These are phyloP conservation scores for Halisarca cf. caerulea DNA, from an alignment of 37 sponge, comb jelly and placozoan genomes.

Conservation along the genomic window DNA sequence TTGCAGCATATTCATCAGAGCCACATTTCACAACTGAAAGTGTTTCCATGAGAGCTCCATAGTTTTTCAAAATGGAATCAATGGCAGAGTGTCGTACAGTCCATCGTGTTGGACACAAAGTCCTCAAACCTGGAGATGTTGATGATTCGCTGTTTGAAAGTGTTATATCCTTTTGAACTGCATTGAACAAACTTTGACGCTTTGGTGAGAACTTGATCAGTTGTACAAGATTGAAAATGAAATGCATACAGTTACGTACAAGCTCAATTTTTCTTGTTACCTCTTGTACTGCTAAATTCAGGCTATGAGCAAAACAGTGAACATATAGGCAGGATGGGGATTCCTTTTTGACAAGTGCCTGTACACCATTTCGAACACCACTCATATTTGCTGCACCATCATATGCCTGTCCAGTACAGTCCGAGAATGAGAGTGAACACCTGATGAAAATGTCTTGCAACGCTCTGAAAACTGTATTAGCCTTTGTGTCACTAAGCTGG, in stretches of 20 bases:
- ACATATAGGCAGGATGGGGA: conserved; percentile 37
- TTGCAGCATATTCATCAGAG: conserved; percentile 35
- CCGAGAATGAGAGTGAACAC: conserved; percentile 12
- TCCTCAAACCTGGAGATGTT: too few relatives aligned
- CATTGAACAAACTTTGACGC: conserved; percentile 1
- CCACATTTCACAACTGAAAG: neutral
- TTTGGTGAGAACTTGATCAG: conserved; percentile 36
- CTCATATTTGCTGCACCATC: conserved; percentile 59
- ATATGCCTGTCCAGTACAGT: conserved; percentile 60
- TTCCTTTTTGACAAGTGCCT: neutral
- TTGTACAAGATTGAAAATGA: neutral
- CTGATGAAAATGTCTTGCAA: conserved; percentile 37
- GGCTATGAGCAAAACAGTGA: conserved; percentile 43
- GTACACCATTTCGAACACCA: conserved; percentile 41
- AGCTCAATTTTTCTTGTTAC: conserved; percentile 7
- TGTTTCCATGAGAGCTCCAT: conserved; percentile 31
- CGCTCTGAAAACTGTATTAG: conserved; percentile 13
- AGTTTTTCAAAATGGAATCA: conserved; percentile 43
- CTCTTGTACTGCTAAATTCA: conserved; percentile 43
- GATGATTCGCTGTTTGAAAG: neutral
- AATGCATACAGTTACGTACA: conserved; percentile 1
- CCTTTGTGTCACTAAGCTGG: conserved; percentile 23
- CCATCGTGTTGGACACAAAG: conserved; percentile 56
- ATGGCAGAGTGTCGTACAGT: conserved; percentile 44
- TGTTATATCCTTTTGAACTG: conserved; percentile 9